Evolutionary conservation across 2,797 vertebrate genomes (phyloP).

Genomic region (Hylomyscus alleni): DNA sequence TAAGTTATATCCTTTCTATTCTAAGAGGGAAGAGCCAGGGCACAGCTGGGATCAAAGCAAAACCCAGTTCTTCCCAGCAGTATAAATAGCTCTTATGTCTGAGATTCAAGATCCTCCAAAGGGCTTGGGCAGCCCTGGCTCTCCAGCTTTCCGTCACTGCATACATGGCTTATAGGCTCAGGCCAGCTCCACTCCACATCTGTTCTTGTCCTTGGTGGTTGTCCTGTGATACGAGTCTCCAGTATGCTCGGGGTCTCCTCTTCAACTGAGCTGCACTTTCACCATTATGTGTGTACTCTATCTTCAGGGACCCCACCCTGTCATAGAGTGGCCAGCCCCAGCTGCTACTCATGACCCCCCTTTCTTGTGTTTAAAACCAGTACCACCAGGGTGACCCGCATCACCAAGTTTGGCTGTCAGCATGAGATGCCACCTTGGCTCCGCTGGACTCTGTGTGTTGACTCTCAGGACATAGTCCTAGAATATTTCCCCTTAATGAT

Average conservation of each 20-base stretch:
- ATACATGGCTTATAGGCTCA: background rate
- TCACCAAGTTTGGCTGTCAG: background rate
- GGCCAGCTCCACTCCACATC: too few species aligned
- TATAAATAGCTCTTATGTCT: background rate
- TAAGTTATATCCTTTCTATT: background rate
- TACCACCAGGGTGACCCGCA: background rate
- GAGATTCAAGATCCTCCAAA: background rate
- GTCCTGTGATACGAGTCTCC: background rate
- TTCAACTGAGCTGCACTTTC: background rate
- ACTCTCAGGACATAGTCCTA: background rate
- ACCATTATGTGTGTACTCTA: too few species aligned
- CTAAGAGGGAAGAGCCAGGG: conserved; percentile 7
- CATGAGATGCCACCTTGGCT: background rate
- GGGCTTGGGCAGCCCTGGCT: too few species aligned
- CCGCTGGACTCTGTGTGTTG: background rate
- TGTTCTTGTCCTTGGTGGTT: background rate
- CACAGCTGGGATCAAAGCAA: background rate
- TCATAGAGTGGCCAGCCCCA: background rate
- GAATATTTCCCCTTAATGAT: background rate
- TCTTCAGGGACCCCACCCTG: background rate
- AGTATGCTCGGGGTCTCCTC: background rate
- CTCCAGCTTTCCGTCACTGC: background rate
- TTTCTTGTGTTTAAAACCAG: background rate
- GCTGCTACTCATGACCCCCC: background rate
- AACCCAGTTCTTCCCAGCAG: background rate